These are phyloP conservation scores for Enteromius mattozi DNA, from an alignment of 2,797 vertebrate species.

Conservation along the genomic window DNA sequence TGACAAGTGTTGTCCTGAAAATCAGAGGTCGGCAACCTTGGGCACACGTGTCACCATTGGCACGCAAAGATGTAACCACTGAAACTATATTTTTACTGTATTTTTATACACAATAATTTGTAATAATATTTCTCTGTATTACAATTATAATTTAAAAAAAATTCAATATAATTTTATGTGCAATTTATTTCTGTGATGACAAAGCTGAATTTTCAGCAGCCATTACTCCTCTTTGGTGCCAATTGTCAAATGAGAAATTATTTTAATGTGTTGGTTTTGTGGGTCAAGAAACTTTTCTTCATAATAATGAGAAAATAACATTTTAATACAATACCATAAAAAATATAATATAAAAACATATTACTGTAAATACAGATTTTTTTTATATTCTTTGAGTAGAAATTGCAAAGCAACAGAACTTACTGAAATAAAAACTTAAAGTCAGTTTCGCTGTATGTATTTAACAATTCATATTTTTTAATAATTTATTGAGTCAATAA, in stretches of 20 bases:
- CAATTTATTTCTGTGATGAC: neutral
- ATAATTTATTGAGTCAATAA: neutral
- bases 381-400: neutral
- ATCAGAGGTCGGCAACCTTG: constrained; percentile 15
- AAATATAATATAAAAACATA: neutral
- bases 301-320: neutral
- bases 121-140: no score
- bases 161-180: no score
- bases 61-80: neutral
- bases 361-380: neutral
- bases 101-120: no score
- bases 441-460: neutral
- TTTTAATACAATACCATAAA: neutral
- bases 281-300: neutral
- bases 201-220: neutral
- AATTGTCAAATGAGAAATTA: neutral
- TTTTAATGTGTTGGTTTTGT: neutral
- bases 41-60: neutral
- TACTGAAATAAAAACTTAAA: neutral
- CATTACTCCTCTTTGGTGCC: neutral
- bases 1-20: constrained; percentile 40
- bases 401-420: neutral
- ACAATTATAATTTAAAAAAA: no score
- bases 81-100: no score
- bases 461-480: no score